Evolutionary conservation across 2,888 invertebrate genomes (phyloP), one percentile per base, ranked within the genome.

Genomic region (Leucoma salicis): DNA sequence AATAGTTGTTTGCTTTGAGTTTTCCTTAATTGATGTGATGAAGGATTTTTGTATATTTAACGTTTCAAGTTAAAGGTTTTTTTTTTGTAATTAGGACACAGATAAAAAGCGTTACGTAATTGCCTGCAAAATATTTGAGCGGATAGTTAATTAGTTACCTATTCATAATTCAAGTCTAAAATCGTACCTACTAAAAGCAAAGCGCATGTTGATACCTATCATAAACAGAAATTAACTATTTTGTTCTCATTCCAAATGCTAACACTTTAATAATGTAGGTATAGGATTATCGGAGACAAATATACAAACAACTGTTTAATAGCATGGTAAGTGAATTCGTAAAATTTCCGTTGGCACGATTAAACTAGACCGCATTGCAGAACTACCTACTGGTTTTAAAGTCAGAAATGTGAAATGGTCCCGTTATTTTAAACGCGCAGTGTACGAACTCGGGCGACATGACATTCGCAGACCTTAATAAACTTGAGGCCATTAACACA

Each of bases 1-100:
- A 79, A 76, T 76, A 72, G 71, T 67, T 67, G 69, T 71, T 71
- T 64, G 65, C 72, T 66, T 75, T 71, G 71, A 73, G 73, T 79
- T 79, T 79, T 76, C 74, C 76, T 78, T 71, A 76, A 73, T 73
- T 76, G 66, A 60, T 59, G 63, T 64, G 66, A 32, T 50, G 63
- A 63, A 79, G 78, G 79, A 70, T 70, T 75, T 73, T 69, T 55
- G 31, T 39, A 18, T 42, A 35, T 51, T n/a, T n/a, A n/a, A 37
- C 34, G 34, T 42, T 52, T 46, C 16, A 39, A 21, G 48, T 38
- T 34, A 56, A 15, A 24, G 35, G 34, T 34, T 45, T 34, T 21
- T 32, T 27, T 21, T 4, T 2, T 27, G 18, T 13, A 29, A 29
- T n/a, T 29, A 29, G 29, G 14, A 12, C 29, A 13, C 27, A 11